A percentile compares a stretch with the other conserved stretches of the same genome.
phyloP scores from a whole-genome alignment of 2,888 invertebrate species.

The Melipona beecheii region DNA sequence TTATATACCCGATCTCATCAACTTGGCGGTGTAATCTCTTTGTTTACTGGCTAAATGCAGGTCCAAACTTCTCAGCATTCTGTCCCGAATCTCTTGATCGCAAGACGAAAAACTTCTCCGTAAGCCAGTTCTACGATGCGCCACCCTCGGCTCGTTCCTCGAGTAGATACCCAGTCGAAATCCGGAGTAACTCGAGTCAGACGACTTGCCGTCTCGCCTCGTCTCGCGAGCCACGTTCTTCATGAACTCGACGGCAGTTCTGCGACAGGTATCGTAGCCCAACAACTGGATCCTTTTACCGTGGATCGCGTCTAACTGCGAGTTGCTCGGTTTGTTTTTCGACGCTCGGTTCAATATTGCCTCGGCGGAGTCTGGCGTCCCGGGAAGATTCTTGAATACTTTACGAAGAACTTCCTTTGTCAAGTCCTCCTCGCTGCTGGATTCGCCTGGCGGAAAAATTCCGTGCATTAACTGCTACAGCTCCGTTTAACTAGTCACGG shows the following conservation, averaged over 20 bases:
- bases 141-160: constrained; percentile 56
- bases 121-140: constrained; percentile 53
- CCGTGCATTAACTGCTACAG: not conserved
- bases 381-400: constrained; percentile 80
- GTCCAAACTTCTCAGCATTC: constrained; percentile 79
- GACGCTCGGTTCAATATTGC: constrained; percentile 73
- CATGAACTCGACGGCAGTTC: constrained; percentile 79
- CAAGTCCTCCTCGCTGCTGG: constrained; percentile 78
- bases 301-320: constrained; percentile 72
- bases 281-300: constrained; percentile 77
- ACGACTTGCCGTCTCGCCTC: constrained; percentile 21
- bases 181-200: constrained; percentile 36
- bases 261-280: constrained; percentile 80
- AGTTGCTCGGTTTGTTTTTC: constrained; percentile 51
- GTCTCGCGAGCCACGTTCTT: constrained; percentile 70
- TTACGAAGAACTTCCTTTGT: constrained; percentile 79
- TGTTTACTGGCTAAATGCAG: constrained; percentile 80
- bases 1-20: constrained; percentile 74
- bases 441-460: constrained; percentile 69
- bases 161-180: constrained; percentile 61
- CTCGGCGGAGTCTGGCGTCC: constrained; percentile 70
- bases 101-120: constrained; percentile 25
- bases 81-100: constrained; percentile 75
- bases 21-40: constrained; percentile 78
- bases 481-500: not conserved